Evolutionary conservation across 2,797 vertebrate species (phyloP), one percentile per base, ranked within the genome.

Genomic region (Malacoctenus gilli): DNA sequence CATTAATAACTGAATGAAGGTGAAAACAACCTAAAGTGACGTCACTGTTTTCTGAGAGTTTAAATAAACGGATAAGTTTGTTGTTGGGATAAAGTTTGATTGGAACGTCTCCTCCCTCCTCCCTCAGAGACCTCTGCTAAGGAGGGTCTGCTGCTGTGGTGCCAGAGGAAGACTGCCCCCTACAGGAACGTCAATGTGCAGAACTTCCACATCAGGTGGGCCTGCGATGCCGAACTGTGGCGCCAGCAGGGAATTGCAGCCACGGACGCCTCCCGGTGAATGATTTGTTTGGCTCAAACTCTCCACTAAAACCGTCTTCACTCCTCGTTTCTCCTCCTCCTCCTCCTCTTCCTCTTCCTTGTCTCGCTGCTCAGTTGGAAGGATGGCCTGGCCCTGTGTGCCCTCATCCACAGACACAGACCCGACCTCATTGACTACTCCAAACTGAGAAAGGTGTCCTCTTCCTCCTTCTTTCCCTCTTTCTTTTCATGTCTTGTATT

Each of bases 111-210:
- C n/a, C 7, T 46, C 19, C 40, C 15, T 38, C 15, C 18, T 9
- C 32, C 47, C 9, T n/a, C 77, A 98, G 95, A 98, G 87, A 97
- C 95, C 48, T 97, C 96, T 19, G 96, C 96, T 19, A 97, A 98
- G 88, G 96, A 97, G 77, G 96, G 96, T 18, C 80, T 98, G 49
- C 85, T 97, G 65, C 90, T 98, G 15, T 98, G 95, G 96, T 98
- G 96, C 80, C 96, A 98, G 93, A 92, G 95, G 74, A 98, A 98
- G 83, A 98, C 95, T 0, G 96, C 96, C 6, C 96, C 95, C 0
- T 97, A 98, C 84, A 97, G 96, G 88, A 98, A 98, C 0, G 96
- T 98, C 84, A 98, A 98, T 0, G 95, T 98, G 48, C 95, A 97
- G 90, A 98, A 98, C 91, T 98, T 98, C 93, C 96, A 98, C 84